Evolutionary conservation across 2,888 invertebrate species (phyloP), one percentile per base, ranked within the genome.

Genomic region (Oeneis ivallda): DNA sequence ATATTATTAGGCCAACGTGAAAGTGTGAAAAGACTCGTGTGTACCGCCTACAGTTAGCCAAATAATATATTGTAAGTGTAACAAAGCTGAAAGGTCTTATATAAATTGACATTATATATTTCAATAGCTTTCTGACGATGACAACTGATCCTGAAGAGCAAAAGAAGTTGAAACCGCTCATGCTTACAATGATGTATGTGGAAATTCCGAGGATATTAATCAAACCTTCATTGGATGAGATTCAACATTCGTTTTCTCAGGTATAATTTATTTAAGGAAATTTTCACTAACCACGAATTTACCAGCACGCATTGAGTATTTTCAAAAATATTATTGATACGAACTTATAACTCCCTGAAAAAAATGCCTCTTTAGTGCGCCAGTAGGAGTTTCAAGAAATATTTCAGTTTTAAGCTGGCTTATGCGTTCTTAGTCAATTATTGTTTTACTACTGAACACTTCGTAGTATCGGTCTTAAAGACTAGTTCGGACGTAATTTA

Each of bases 171-270:
- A 83, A 79, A 34, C 93, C 94, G 0, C 83, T 96, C 13, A 93
- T 96, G 89, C 83, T 92, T 67, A 93, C 94, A 0, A 84, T 92
- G 71, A 94, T 95, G 92, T 89, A 93, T 70, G 82, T 95, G 57
- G 92, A 93, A 87, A 95, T 95, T 79, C 95, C 95, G 0, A 89
- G 91, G 60, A 93, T 94, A 65, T 80, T 89, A 32, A 93, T 95
- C 62, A 91, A 89, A 67, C 95, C 95, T 0, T 90, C 92, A 1
- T 81, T 96, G 66, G 96, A 96, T 71, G 95, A 95, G 73, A 94
- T 96, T 71, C 96, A 96, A 76, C 87, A 89, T 66, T 87, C 93
- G 45, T 95, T 96, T 83, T 91, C 93, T 10, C 93, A 93, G 83
- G 94, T 94, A 34, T 8, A 11, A 6, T 17, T 15, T 2, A 7